Evolutionary conservation across 2,888 invertebrate species (phyloP), one percentile per base, ranked within the genome.

Genomic region (Acleris holmiana): DNA sequence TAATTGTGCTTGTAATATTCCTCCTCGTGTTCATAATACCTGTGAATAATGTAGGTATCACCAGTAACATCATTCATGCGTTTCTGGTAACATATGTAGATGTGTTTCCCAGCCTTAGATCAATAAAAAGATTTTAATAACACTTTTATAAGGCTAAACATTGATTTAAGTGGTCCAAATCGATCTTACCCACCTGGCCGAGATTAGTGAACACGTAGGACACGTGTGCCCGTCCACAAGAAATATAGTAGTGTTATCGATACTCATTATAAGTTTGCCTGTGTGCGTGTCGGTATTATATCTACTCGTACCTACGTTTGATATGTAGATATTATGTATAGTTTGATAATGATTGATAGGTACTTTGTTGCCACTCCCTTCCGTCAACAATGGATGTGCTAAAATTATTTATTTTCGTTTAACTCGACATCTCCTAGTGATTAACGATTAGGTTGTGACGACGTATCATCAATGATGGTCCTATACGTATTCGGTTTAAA

Each of bases 351-450:
- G 65, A 55, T 55, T 55, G 65, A 55, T 65, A 61, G 18, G 50
- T 41, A 40, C 56, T 60, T 67, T 57, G 25, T 60, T 63, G 70
- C 67, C 73, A 58, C 72, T 41, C 77, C 74, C 67, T 59, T 44
- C 17, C 21, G 23, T 44, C 65, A 44, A 76, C 71, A 76, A 76
- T 73, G 68, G 71, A 47, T 54, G 62, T 60, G 61, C 60, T 54
- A 59, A 67, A 58, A 66, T 69, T 72, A 69, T 59, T 59, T 55
- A 69, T 73, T 72, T 72, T 73, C 70, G 70, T 67, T 67, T 35
- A 65, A 49, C 41, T 46, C 44, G 25, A 46, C 23, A 55, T 54
- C 21, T 41, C 19, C 18, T 44, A 23, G 44, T 55, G 18, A 55
- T 46, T 44, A 46, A 55, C 19, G n/a, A 44, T 25, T 55, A 44